Percentiles rank a stretch among this genome's conserved stretches.
Evolutionary conservation across 2,797 vertebrate genomes (phyloP).

Genomic region (Platyrinchus mystaceus): DNA sequence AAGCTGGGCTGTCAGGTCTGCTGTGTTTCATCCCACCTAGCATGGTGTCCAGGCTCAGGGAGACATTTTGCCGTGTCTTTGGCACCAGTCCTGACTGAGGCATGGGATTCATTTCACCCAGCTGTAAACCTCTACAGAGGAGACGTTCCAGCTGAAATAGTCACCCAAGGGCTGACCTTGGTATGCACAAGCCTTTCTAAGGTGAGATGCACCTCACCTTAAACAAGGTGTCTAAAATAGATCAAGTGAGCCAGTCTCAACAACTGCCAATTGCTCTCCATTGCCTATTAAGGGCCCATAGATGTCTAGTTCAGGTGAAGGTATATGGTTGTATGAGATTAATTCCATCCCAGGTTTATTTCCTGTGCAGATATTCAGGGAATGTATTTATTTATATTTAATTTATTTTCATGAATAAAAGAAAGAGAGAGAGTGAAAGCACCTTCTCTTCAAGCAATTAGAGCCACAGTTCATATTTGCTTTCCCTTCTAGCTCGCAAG

Average conservation of each 20-base stretch:
- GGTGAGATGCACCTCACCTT: not conserved
- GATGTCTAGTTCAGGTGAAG: not conserved
- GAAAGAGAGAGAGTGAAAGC: not conserved
- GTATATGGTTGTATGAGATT: not conserved
- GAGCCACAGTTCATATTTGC: not conserved
- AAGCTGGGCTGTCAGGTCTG: accelerated
- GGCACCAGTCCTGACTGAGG: not conserved
- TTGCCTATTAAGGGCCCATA: not conserved
- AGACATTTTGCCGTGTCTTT: not conserved
- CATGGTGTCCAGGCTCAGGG: not conserved
- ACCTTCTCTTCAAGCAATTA: not conserved
- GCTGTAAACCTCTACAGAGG: not conserved
- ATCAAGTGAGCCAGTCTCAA: not conserved
- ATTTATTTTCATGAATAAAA: not conserved
- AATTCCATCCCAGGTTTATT: not conserved
- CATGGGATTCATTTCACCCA: not conserved
- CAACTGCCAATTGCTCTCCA: not conserved
- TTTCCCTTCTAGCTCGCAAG: not conserved
- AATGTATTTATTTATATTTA: not conserved
- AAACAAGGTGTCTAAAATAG: not conserved
- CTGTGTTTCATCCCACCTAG: not conserved
- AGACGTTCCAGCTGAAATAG: not conserved
- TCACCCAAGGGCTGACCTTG: not conserved
- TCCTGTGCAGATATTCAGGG: not conserved
- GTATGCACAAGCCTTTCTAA: not conserved